Evolutionary conservation across 2,113 vertebrate species (phyloP).

Genomic region (Hypanus sabinus): DNA sequence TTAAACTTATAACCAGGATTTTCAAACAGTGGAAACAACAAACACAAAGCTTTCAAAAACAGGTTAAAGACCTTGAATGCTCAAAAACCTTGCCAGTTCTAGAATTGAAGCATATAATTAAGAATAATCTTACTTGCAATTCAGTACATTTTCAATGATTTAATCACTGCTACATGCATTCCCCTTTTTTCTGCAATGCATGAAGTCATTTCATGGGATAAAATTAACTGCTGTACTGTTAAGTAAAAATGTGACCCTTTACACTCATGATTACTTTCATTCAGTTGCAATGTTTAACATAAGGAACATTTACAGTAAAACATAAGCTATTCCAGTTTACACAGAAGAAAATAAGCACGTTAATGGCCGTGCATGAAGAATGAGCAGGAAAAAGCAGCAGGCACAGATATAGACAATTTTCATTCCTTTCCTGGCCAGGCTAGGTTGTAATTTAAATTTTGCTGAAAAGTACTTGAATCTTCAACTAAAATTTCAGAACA

Average conservation of each 20-base stretch:
- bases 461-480: not conserved
- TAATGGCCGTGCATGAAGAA: slow-evolving; percentile 10
- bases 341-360: slow-evolving; percentile 7
- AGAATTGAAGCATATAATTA: not conserved
- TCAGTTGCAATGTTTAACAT: not conserved
- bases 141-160: slow-evolving; percentile 18
- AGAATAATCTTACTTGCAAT: not conserved
- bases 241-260: slow-evolving; percentile 12
- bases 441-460: not conserved
- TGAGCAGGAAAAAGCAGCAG: slow-evolving; percentile 10
- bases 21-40: not conserved
- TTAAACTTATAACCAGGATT: not conserved
- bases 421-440: slow-evolving; percentile 33
- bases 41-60: not conserved
- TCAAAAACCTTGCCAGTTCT: not conserved
- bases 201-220: not conserved
- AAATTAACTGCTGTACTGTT: not conserved
- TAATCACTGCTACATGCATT: not conserved
- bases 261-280: slow-evolving; percentile 11
- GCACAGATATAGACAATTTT: slow-evolving; percentile 4
- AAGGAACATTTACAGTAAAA: slow-evolving; percentile 10
- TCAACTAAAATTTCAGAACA: not conserved
- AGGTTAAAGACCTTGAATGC: not conserved
- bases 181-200: not conserved
- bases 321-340: slow-evolving; percentile 30